These are phyloP conservation scores for Drosophila fungiperda DNA, from an alignment of 2,888 invertebrate species.

Conservation along the genomic window DNA sequence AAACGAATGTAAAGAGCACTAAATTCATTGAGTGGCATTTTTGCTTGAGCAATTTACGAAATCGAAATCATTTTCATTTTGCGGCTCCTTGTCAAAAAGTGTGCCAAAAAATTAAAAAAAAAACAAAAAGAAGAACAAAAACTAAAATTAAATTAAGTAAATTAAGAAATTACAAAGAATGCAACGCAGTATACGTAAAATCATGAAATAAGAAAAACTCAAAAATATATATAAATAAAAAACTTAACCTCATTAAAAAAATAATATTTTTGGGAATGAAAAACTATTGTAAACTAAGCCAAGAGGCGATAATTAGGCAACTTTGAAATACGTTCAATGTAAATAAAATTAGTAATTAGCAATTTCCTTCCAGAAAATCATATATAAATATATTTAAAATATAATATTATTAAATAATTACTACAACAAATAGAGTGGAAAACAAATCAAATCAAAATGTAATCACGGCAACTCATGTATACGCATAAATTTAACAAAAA, in stretches of 20 bases:
- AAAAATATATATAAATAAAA: constrained; percentile 18
- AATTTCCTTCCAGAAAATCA: constrained; percentile 65
- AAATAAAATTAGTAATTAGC: constrained; percentile 61
- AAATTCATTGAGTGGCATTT: constrained; percentile 50
- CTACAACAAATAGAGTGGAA: constrained; percentile 26
- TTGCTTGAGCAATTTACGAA: neutral
- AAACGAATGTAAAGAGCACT: neutral
- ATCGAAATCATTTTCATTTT: constrained; percentile 21
- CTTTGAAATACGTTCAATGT: constrained; percentile 39
- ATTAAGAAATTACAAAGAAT: constrained; percentile 65
- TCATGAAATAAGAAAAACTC: constrained; percentile 1
- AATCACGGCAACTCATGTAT: constrained; percentile 74
- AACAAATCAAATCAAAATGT: constrained; percentile 62
- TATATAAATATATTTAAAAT: constrained; percentile 10
- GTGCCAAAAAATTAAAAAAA: constrained; percentile 47
- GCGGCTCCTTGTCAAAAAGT: constrained; percentile 52
- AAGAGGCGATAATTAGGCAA: constrained; percentile 28
- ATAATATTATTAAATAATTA: constrained; percentile 17
- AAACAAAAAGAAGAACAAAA: constrained; percentile 14
- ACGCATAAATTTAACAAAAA: constrained; percentile 60
- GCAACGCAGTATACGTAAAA: constrained; percentile 82
- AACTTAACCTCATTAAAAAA: constrained; percentile 58
- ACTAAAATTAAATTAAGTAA: constrained; percentile 28
- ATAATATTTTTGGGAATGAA: constrained; percentile 17
- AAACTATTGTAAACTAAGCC: constrained; percentile 41